Base-by-base conservation (phyloP, 2,888 invertebrate species). In the Aleiodes testaceus region DNA sequence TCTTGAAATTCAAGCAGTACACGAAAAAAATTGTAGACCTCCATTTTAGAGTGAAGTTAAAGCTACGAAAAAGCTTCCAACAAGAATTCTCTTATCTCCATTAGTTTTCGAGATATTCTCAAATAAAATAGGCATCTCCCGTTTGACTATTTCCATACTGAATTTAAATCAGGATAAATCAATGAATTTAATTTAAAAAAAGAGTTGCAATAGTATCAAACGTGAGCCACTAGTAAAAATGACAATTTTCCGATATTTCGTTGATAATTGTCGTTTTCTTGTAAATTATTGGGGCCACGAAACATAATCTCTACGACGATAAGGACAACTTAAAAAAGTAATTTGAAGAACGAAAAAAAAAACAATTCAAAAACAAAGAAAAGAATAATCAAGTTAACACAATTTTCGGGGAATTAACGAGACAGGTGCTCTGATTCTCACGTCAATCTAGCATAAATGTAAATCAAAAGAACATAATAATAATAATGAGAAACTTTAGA, bases 201-300 rank as follows among this genome's bases (percentile, higher is more conserved):
- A 11, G 20, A 63, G 20, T 63, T 63, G 44, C 44, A 44, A 45
- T 42, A 63, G 61, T 63, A 63, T 63, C 44, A 44, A 47, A 63
- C 45, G 63, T 63, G 63, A 63, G 63, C 63, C 63, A 63, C 63
- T 45, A 42, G 59, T 59, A 63, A 45, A 63, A 45, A 53, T 22
- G 4, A 22, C 20, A 47, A 47, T 47, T 16, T 45, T 11, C 12
- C n/a, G n/a, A 30, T 22, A n/a, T 22, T 22, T 5, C 7, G 55
- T 65, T 36, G 42, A 64, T n/a, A 45, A 49, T 68, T 80, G 78
- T 78, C 68, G 76, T 80, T 81, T 77, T 74, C 79, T 79, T 82
- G 79, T 81, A 81, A 82, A 84, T 81, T 84, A 84, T 84, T 82
- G 84, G 84, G 84, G 85, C 84, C 84, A 85, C 77, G 78, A 84